Base-by-base conservation (phyloP, 2,888 invertebrate species). In the Cantharis rufa region DNA sequence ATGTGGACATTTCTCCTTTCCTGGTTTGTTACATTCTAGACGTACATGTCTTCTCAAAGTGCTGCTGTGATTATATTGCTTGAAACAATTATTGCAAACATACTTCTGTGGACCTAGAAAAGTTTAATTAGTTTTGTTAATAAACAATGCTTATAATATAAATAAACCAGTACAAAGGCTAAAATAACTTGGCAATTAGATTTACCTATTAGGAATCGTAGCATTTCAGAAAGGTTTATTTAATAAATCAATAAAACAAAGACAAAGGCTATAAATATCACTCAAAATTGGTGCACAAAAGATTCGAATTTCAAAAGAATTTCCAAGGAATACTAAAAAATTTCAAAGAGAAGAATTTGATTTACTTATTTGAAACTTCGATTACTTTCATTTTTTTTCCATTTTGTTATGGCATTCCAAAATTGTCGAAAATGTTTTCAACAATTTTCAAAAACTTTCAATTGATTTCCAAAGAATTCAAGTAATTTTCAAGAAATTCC, bases 11-110 rank as follows among this genome's bases (percentile, higher is more conserved):
- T 87, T 87, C 80, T 90, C 89, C 21, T 88, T 89, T 1, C 91
- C 91, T 79, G 87, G 87, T 76, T 90, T 89, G 74, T 91, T 90
- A 81, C 91, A 91, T 81, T 91, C 91, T 80, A 89, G 88, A 72
- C 89, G 89, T 78, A 90, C 82, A 80, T 91, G 91, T 13, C 90
- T 89, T 77, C 88, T 88, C 80, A 91, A 87, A 82, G 90, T 91
- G 81, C 90, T 89, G 78, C 89, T 87, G 85, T 90, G 90, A 15
- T 89, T 89, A 81, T 91, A 91, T 64, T 86, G 86, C 81, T 91
- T 91, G 69, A 88, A 88, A 82, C 91, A 91, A 2, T 88, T 88
- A 2, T 89, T 89, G 81, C 91, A 91, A 15, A 87, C 84, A 64
- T 24, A 72, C 15, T 7, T 75, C 24, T 15, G 69, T 32, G 15